Conservation (phyloP, 2,888 invertebrate genomes). For the Drosophila cognata region DNA sequence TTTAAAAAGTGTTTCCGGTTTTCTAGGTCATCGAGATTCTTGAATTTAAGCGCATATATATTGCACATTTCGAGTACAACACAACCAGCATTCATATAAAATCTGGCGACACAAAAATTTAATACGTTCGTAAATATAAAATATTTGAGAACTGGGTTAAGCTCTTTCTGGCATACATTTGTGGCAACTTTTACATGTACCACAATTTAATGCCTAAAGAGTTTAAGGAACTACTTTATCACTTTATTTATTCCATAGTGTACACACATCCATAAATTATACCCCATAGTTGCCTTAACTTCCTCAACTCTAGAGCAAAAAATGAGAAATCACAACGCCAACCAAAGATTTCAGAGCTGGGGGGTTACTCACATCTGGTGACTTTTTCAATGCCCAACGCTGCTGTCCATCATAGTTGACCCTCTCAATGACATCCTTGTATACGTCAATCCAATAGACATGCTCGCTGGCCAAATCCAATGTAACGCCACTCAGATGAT, state of each 20-base stretch:
- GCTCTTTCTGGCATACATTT: not conserved
- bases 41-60: not conserved
- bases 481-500: slow-evolving; percentile 91
- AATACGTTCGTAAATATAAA: not conserved
- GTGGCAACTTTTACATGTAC: not conserved
- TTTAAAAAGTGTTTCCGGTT: slow-evolving; percentile 18
- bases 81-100: not conserved
- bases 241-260: not conserved
- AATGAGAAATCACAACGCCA: not conserved
- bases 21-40: slow-evolving; percentile 18
- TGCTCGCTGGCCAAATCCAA: slow-evolving; percentile 90
- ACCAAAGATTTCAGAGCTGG: not conserved
- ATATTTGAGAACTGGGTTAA: not conserved
- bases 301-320: not conserved
- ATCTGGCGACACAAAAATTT: not conserved
- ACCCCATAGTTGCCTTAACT: not conserved
- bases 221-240: not conserved
- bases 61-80: not conserved
- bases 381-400: slow-evolving; percentile 85
- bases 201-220: not conserved
- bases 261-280: not conserved
- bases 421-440: slow-evolving; percentile 91
- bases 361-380: slow-evolving; percentile 77
- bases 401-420: slow-evolving; percentile 91
- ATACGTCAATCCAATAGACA: slow-evolving; percentile 93